Evolutionary conservation across 2,797 vertebrate species (phyloP).

Genomic region (Monodelphis domestica): DNA sequence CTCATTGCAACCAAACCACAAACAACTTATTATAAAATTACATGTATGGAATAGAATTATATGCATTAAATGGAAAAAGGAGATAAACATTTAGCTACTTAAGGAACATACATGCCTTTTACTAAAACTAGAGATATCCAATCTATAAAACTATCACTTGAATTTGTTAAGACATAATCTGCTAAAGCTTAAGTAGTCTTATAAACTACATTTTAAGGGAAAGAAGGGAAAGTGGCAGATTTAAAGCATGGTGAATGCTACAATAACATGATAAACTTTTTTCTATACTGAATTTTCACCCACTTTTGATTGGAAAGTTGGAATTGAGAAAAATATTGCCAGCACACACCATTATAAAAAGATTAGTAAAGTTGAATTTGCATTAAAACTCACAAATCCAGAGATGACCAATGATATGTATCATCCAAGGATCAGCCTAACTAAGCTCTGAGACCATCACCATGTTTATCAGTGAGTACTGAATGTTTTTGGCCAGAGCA

Average conservation of each 20-base stretch:
- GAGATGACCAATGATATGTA: background rate
- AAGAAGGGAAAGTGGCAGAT: background rate
- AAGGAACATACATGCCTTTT: conserved; percentile 9
- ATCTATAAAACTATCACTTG: conserved; percentile 14
- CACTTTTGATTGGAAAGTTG: conserved; percentile 37
- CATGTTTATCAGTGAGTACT: background rate
- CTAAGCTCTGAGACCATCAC: background rate
- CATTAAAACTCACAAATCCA: background rate
- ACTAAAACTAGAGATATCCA: conserved; percentile 20
- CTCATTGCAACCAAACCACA: conserved; percentile 21
- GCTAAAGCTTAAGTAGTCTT: conserved; percentile 7
- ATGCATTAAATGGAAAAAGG: conserved; percentile 30
- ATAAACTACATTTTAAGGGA: conserved; percentile 14
- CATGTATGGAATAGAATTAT: conserved; percentile 25
- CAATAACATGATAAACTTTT: background rate
- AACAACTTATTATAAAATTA: conserved; percentile 38
- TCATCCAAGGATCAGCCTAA: background rate
- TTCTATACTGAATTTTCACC: conserved; percentile 31
- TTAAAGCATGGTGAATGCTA: background rate
- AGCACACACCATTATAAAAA: conserved; percentile 34
- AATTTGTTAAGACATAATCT: conserved; percentile 21
- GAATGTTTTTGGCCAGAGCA: background rate
- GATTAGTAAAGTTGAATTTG: conserved; percentile 32
- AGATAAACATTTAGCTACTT: conserved; percentile 1
- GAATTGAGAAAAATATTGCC: conserved; percentile 16